Evolutionary conservation across 2,888 invertebrate genomes (phyloP), one percentile per base, ranked within the genome.

Genomic region (Drosophila heteroneura): DNA sequence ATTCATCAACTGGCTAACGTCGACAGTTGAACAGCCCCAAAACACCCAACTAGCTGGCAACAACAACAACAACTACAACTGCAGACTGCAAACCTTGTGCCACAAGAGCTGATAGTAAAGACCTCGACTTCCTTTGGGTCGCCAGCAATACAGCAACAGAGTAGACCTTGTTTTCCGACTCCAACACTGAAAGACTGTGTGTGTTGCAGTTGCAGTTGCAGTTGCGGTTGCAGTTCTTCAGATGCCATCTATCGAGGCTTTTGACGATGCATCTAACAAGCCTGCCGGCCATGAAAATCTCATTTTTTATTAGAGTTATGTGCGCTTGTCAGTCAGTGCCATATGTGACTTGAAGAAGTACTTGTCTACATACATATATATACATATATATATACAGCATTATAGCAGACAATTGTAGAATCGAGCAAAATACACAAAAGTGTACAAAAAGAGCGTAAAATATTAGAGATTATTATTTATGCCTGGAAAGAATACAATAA

Each of bases 41-140:
- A 73, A 58, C 73, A 53, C 32, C 66, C 44, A 44, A 26, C 59
- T 62, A 37, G 19, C 57, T 54, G 60, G 60, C 58, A 49, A 54
- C 28, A 28, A 28, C 28, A 22, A 35, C 9, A 33, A 9, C 19
- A n/a, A 56, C 61, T n/a, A 22, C 22, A 22, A 22, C n/a, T n/a
- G 41, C 41, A 39, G 63, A 64, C 35, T 47, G 70, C 71, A 71
- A 85, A 85, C 85, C 85, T 91, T 87, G 86, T 88, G 83, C 79
- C 89, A 82, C 69, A 78, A 81, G 59, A 60, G 62, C 58, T 66
- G 73, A 61, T 58, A 47, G 54, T 57, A 32, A 76, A 90, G 91
- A 90, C 87, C 87, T 91, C 87, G 91, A 91, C 87, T 88, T 88
- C 87, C 91, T 88, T 88, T 87, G 91, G 91, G 77, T 88, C 87